A percentile compares a stretch with the other conserved stretches of the same genome.
Evolutionary conservation across 2,888 invertebrate genomes (phyloP).

Genomic region (Peribatodes rhomboidaria): DNA sequence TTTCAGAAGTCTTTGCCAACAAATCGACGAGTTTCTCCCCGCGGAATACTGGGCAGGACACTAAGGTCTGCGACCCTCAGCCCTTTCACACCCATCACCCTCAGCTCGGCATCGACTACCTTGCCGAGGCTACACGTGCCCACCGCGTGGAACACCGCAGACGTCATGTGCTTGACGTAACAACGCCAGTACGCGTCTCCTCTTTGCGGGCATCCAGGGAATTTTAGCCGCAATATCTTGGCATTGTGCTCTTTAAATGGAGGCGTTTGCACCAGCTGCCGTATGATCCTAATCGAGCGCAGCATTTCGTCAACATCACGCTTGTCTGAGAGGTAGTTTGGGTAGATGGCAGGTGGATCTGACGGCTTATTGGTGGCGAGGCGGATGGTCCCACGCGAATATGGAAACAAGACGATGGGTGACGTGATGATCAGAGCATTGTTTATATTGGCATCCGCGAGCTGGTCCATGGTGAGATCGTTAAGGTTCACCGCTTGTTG

Average conservation of each 20-base stretch:
- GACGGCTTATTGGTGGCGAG: constrained; percentile 59
- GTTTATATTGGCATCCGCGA: constrained; percentile 52
- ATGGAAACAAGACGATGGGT: constrained; percentile 60
- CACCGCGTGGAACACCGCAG: constrained; percentile 62
- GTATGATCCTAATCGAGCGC: constrained; percentile 57
- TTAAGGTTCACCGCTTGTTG: constrained; percentile 47
- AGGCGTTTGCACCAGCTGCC: constrained; percentile 55
- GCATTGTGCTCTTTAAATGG: constrained; percentile 53
- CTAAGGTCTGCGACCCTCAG: constrained; percentile 67
- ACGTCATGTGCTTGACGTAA: constrained; percentile 68
- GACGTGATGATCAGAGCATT: constrained; percentile 56
- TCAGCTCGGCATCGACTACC: constrained; percentile 63
- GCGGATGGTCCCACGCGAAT: constrained; percentile 62
- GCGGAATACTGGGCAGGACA: constrained; percentile 57
- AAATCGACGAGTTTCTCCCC: constrained; percentile 66
- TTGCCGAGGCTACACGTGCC: constrained; percentile 63
- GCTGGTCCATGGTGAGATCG: constrained; percentile 53
- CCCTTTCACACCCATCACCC: constrained; percentile 59
- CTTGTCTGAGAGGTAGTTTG: constrained; percentile 63
- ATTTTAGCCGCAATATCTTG: constrained; percentile 50
- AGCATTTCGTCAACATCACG: constrained; percentile 62
- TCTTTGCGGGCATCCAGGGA: constrained; percentile 58
- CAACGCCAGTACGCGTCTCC: constrained; percentile 64
- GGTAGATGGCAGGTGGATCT: constrained; percentile 57
- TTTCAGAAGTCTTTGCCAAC: too few relatives aligned